Percentiles rank a stretch among this genome's conserved stretches.
phyloP scores from a whole-genome alignment of 2,888 invertebrate genomes.

The Metallyticus violacea region DNA sequence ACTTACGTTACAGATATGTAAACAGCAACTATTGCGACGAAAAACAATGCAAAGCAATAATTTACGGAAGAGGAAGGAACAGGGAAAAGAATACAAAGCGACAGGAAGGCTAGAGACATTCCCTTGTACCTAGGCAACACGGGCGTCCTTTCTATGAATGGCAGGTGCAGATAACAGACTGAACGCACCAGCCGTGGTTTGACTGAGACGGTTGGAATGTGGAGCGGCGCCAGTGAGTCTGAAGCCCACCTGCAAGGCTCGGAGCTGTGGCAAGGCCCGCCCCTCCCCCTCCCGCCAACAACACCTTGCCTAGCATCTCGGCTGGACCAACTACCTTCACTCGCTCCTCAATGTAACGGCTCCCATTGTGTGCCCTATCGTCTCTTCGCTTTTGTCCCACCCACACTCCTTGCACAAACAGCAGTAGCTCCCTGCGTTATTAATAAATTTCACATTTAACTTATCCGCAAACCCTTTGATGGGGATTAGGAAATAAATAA shows the following conservation, averaged over 20 bases:
- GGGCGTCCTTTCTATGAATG: background rate
- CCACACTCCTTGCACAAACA: too few species aligned
- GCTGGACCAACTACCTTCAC: background rate
- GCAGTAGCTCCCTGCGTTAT: too few species aligned
- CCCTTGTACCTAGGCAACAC: background rate
- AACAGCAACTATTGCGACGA: too few species aligned
- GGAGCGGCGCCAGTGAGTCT: slow-evolving; percentile 63
- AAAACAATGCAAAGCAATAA: too few species aligned
- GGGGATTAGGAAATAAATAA: too few species aligned
- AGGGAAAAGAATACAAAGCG: background rate
- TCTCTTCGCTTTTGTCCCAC: background rate
- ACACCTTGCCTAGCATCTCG: background rate
- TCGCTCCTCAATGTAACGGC: background rate
- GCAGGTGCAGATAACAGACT: background rate
- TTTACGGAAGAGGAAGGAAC: too few species aligned
- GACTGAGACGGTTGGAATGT: slow-evolving; percentile 50
- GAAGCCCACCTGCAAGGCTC: slow-evolving; percentile 58
- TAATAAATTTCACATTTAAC: too few species aligned
- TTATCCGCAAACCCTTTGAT: too few species aligned
- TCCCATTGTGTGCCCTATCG: background rate
- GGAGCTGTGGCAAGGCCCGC: background rate
- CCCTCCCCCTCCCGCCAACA: background rate
- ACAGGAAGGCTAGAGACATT: background rate
- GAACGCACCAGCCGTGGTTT: background rate
- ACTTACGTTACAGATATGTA: too few species aligned